Conservation (phyloP, 2,888 invertebrate species). For the Sesamia inferens region DNA sequence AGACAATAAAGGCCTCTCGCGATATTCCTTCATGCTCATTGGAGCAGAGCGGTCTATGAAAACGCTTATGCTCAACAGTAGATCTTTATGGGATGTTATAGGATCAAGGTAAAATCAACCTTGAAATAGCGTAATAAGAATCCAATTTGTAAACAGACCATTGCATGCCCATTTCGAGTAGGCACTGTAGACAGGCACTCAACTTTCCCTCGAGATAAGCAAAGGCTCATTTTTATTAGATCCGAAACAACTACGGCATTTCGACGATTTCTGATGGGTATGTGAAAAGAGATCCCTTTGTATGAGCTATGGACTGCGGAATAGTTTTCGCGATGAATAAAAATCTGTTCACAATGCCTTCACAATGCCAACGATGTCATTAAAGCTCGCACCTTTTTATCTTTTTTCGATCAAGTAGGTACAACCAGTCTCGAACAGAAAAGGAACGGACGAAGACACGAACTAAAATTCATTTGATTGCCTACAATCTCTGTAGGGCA, state of each 20-base stretch:
- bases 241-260: constrained; percentile 44
- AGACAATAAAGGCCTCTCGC: constrained; percentile 6
- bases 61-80: neutral
- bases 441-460: neutral
- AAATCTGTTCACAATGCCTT: constrained; percentile 14
- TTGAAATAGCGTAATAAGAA: neutral
- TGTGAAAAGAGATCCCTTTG: constrained; percentile 15
- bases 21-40: constrained; percentile 9
- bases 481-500: neutral
- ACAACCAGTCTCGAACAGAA: neutral
- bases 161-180: constrained; percentile 17
- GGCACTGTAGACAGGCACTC: constrained; percentile 14
- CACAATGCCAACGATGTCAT: constrained; percentile 13
- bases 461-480: neutral
- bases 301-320: constrained; percentile 9
- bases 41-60: constrained; percentile 24
- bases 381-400: neutral
- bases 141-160: constrained; percentile 6
- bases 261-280: constrained; percentile 18
- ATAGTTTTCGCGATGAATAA: constrained; percentile 35
- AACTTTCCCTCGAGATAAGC: constrained; percentile 38
- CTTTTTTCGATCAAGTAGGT: neutral
- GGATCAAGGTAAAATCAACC: constrained; percentile 29
- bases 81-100: constrained; percentile 7
- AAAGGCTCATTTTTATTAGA: constrained; percentile 47